Evolutionary conservation across 2,797 vertebrate species (phyloP), one percentile per base, ranked within the genome.

Genomic region (Triplophysa bombifrons): DNA sequence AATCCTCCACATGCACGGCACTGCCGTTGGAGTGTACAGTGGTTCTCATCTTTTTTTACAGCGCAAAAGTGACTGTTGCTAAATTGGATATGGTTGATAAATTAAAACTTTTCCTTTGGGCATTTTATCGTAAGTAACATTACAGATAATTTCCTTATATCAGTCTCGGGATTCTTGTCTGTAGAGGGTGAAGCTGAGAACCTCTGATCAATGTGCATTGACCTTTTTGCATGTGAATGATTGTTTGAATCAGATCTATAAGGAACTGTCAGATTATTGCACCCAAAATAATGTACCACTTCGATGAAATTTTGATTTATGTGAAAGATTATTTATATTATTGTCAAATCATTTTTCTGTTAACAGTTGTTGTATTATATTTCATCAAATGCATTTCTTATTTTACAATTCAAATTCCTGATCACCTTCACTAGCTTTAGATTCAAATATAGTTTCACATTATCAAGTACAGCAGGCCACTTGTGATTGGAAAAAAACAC

Each of bases 1-100:
- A 51, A 17, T 19, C 16, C 14, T 17, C 14, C 16, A 51, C 80
- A 56, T 85, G 79, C 48, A 16, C 77, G 80, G 76, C 70, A 76
- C 66, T 72, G 53, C 22, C 63, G 38, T 68, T 64, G 30, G 65
- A 73, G 41, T 66, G 11, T 76, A 80, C 63, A 80, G 50, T 60
- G 78, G 38, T 80, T 84, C 80, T 85, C 82, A 78, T 55, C 77
- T 84, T 84, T 78, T 71, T 80, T 76, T 34, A n/a, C 60, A 27
- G 27, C 53, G 25, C 63, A 41, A 70, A 83, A 76, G 55, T 0
- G 53, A 50, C 19, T 25, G 55, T 50, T 13, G 22, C 20, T 70
- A 20, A 60, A 60, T 68, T 61, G 13, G 56, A 25, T 2, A 68
- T 34, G 66, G 66, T 34, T 30, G 58, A n/a, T 30, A 30, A 27